phyloP scores from a whole-genome alignment of 2,888 invertebrate species.

The Drosophila parthenogenetica region DNA sequence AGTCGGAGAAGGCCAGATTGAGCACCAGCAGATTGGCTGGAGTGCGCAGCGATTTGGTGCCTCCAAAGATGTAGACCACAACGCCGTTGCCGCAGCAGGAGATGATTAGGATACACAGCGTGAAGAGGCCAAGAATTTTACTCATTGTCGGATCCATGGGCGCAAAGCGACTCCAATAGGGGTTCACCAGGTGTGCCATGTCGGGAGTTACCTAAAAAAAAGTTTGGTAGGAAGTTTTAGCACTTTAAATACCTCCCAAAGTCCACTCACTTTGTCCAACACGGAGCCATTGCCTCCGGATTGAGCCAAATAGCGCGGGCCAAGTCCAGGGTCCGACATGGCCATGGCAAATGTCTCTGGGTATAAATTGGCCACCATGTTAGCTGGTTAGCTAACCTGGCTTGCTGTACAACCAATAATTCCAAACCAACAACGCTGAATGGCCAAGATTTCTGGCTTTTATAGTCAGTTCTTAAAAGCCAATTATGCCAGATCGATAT shows the following conservation, averaged over 20 bases:
- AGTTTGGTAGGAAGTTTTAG: too few relatives aligned
- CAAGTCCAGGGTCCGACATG: constrained; percentile 31
- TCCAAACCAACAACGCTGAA: constrained; percentile 11
- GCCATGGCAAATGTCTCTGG: constrained; percentile 46
- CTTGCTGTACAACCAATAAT: constrained; percentile 43
- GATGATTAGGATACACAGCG: constrained; percentile 89
- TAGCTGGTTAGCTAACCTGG: constrained; percentile 37
- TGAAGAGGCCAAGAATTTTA: constrained; percentile 92
- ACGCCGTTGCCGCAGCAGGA: constrained; percentile 84
- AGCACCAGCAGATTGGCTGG: constrained; percentile 96
- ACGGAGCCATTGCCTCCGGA: constrained; percentile 89
- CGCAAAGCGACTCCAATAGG: constrained; percentile 94
- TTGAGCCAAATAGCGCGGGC: constrained; percentile 63
- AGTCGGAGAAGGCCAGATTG: constrained; percentile 94
- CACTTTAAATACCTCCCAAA: too few relatives aligned
- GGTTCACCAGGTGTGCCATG: constrained; percentile 88
- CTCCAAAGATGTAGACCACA: constrained; percentile 84
- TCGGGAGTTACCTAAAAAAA: constrained; percentile 86
- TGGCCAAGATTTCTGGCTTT: constrained; percentile 15
- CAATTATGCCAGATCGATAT: constrained; percentile 32
- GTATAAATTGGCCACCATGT: constrained; percentile 58
- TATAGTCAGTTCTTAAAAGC: constrained; percentile 53
- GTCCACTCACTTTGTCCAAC: constrained; percentile 89
- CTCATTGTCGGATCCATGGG: constrained; percentile 96
- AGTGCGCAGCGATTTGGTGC: constrained; percentile 88